These are phyloP conservation scores for Megastigmus dorsalis DNA, from an alignment of 2,888 invertebrate species.

Conservation along the genomic window DNA sequence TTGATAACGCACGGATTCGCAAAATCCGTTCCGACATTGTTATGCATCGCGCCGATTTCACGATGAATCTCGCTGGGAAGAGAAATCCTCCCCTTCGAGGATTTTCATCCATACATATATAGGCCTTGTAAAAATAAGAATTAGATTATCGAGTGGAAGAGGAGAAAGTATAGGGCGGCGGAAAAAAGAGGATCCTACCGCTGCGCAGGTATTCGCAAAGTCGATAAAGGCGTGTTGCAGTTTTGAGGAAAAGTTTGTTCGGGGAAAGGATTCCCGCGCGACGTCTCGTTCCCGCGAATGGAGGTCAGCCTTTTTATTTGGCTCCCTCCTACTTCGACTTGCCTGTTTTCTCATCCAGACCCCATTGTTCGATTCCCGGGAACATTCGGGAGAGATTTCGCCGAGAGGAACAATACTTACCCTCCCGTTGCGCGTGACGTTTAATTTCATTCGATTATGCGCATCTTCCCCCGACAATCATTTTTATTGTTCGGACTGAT, in stretches of 20 bases:
- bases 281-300: conserved; percentile 20
- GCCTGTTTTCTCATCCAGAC: conserved; percentile 7
- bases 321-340: conserved; percentile 12
- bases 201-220: too few relatives aligned
- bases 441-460: conserved; percentile 36
- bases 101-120: neutral
- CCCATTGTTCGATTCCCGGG: conserved; percentile 1
- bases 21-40: neutral
- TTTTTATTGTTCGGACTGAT: neutral
- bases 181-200: conserved; percentile 30
- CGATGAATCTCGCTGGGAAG: too few relatives aligned
- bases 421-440: conserved; percentile 33
- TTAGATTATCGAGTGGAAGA: conserved; percentile 19
- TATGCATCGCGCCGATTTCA: neutral
- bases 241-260: conserved; percentile 37
- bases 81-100: neutral
- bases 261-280: neutral
- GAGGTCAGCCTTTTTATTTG: conserved; percentile 30
- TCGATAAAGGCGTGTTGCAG: conserved; percentile 35
- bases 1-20: neutral
- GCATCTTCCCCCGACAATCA: neutral
- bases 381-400: too few relatives aligned
- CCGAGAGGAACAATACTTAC: conserved; percentile 39
- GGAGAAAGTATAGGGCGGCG: neutral
- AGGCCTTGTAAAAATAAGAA: conserved; percentile 26